Base-by-base conservation (phyloP, 1,140 invertebrate species). In the Cyclargus thomasi region DNA sequence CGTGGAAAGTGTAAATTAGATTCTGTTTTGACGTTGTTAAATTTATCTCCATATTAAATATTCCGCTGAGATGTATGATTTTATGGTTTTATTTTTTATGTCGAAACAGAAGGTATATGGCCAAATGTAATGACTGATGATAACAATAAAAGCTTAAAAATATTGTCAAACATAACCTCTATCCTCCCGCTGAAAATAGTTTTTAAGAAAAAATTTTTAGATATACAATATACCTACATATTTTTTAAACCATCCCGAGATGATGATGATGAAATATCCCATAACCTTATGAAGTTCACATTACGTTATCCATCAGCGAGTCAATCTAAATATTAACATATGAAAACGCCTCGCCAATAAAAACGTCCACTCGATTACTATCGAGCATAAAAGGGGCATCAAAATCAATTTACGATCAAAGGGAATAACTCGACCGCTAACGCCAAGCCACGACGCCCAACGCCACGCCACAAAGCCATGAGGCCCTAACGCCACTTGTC, bases 391-490 rank as follows among this genome's bases (percentile, higher is more conserved):
- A 86, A 86, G 76, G 71, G 70, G 79, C 73, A 86, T 88, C 74
- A 88, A 86, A 88, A 83, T 88, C 85, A 86, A 90, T 88, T 89
- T 88, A 89, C 74, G 82, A 84, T 80, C 74, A 62, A 67, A 73
- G 72, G 79, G 79, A 81, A 85, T 83, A 77, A 74, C 74, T 76
- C 73, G 55, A 63, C 70, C n/a, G n/a, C n/a, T 79, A 29, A 29
- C 29, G 39, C 11, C 10, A 47, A 47, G 39, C 39, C 39, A 47
- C 39, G 75, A 81, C 78, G 78, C 82, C 80, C 72, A 72, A 74
- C 73, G 71, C 66, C 62, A 70, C 20, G 59, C 39, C 39, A 63
- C 39, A 63, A 36, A 67, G 47, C 62, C 67, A 66, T 76, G 82
- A 83, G 81, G 81, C 75, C 77, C 79, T 80, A 21, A 81, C 79